Evolutionary conservation across 2,113 vertebrate genomes (phyloP).

Genomic region (Etia nguti): DNA sequence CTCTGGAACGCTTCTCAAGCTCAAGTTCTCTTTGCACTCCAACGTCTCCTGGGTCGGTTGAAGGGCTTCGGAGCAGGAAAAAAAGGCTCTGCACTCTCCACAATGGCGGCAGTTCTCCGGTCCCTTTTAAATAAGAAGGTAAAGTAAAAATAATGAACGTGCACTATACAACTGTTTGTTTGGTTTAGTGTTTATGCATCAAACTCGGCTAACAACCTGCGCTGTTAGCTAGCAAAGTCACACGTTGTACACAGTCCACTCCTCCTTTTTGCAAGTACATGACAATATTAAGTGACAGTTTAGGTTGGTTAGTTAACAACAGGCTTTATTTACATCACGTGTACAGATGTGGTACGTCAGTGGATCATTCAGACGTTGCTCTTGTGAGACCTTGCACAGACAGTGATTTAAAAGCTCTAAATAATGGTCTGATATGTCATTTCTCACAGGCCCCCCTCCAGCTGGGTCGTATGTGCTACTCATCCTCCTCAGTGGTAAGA

Average conservation of each 20-base stretch:
- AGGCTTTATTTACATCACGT: background rate
- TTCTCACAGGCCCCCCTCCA: slow-evolving; percentile 49
- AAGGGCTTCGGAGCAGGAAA: slow-evolving; percentile 22
- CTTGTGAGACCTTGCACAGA: background rate
- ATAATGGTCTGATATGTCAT: background rate
- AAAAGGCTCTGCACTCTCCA: background rate
- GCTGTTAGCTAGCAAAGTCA: slow-evolving; percentile 19
- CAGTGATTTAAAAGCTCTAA: background rate
- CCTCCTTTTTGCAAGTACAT: background rate
- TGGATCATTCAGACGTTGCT: background rate
- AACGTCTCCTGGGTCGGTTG: slow-evolving; percentile 5
- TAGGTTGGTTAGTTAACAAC: background rate
- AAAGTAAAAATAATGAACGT: background rate
- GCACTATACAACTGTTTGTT: background rate
- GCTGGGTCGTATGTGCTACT: slow-evolving; percentile 65
- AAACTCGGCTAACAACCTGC: background rate
- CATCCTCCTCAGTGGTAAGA: slow-evolving; percentile 67
- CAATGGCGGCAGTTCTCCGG: slow-evolving; percentile 58
- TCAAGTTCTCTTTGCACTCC: background rate
- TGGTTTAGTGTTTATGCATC: background rate
- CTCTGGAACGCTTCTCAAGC: background rate
- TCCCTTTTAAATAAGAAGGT: slow-evolving; percentile 48
- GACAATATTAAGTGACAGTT: background rate
- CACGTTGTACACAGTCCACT: background rate
- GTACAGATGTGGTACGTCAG: background rate